Evolutionary conservation across 2,888 invertebrate genomes (phyloP).

Genomic region (Geophilus truncorum): DNA sequence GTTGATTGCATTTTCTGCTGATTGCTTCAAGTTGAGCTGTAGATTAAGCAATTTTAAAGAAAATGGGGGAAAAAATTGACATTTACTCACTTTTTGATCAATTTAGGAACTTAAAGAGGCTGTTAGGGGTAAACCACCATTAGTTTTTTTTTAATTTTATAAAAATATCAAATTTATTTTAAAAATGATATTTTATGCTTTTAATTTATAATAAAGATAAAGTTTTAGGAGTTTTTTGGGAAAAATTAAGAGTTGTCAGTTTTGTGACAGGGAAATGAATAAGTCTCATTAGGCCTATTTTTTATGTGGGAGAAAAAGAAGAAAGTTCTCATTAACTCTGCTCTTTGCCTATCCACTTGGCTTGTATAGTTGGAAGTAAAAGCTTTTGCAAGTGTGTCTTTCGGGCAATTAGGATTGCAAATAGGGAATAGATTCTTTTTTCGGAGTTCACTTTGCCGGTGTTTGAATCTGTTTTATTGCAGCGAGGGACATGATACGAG

Average conservation of each 20-base stretch:
- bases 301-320: background rate
- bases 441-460: background rate
- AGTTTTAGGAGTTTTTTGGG: background rate
- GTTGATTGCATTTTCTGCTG: conserved; percentile 13
- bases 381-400: conserved; percentile 27
- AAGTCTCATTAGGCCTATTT: background rate
- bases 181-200: background rate
- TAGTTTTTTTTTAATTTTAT: no score
- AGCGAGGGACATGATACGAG: background rate
- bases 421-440: conserved; percentile 20
- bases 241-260: background rate
- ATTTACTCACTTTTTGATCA: no score
- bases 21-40: conserved; percentile 10
- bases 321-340: conserved; percentile 7
- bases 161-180: no score
- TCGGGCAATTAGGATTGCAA: conserved; percentile 24
- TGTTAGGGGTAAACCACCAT: no score
- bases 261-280: background rate
- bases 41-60: background rate
- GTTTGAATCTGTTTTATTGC: conserved; percentile 24
- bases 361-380: conserved; percentile 17
- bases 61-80: background rate
- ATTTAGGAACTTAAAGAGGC: no score
- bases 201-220: background rate
- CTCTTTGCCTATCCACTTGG: conserved; percentile 11